These are phyloP conservation scores for Diadegma fenestrale DNA, from an alignment of 2,888 invertebrate genomes.

Conservation along the genomic window DNA sequence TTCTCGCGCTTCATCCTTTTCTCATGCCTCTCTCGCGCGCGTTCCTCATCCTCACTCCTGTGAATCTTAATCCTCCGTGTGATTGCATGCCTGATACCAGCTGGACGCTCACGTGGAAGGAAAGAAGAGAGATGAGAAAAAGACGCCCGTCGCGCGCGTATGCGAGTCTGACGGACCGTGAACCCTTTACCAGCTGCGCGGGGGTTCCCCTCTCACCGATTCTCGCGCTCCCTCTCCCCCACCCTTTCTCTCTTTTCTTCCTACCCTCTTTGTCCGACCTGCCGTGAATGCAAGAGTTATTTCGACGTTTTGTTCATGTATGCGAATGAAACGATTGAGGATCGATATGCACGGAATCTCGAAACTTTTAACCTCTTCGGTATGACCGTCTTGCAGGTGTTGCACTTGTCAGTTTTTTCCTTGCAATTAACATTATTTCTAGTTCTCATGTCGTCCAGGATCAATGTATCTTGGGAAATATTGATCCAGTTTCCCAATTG, in stretches of 20 bases:
- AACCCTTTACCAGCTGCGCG: conserved; percentile 83
- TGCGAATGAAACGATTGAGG: conserved; percentile 40
- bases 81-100: conserved; percentile 83
- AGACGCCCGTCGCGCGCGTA: conserved; percentile 80
- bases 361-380: conserved; percentile 25
- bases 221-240: conserved; percentile 51
- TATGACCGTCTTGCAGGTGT: neutral
- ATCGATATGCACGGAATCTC: conserved; percentile 39
- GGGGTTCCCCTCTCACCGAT: conserved; percentile 77
- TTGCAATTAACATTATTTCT: neutral
- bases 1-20: conserved; percentile 58
- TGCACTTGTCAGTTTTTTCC: neutral
- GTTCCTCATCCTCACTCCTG: conserved; percentile 73
- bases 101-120: conserved; percentile 82
- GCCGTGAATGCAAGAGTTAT: conserved; percentile 55
- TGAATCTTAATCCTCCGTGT: conserved; percentile 82
- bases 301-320: conserved; percentile 60
- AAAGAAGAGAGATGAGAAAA: conserved; percentile 67
- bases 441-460: neutral
- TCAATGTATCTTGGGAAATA: neutral
- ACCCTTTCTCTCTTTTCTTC: conserved; percentile 35
- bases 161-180: conserved; percentile 80
- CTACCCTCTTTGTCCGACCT: conserved; percentile 35
- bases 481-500: neutral
- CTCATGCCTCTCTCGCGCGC: conserved; percentile 69